phyloP scores from a whole-genome alignment of 2,113 vertebrate genomes.

The Ptyas mucosa region DNA sequence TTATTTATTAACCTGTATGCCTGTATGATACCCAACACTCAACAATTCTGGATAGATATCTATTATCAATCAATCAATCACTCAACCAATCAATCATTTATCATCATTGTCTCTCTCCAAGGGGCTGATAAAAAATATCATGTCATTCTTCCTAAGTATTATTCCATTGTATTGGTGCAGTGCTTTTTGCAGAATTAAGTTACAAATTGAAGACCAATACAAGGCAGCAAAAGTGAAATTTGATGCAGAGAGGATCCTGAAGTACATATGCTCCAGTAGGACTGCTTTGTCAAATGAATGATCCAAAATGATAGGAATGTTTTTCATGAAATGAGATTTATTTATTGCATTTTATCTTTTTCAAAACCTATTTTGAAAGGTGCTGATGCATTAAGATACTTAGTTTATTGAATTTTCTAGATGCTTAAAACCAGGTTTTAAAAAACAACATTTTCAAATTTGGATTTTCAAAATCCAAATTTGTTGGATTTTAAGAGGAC shows the following conservation, averaged over 20 bases:
- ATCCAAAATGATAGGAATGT: neutral
- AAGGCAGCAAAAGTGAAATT: neutral
- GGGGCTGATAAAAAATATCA: neutral
- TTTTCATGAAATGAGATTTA: slow-evolving; percentile 17
- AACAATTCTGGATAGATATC: neutral
- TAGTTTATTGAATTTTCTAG: neutral
- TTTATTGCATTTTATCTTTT: neutral
- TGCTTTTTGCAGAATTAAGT: neutral
- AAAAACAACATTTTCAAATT: neutral
- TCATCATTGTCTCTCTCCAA: neutral
- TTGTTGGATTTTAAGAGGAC: neutral
- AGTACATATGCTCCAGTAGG: neutral
- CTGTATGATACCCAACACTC: too few relatives aligned
- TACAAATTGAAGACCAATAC: neutral
- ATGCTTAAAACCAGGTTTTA: neutral
- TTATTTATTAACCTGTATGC: neutral
- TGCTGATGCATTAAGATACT: neutral
- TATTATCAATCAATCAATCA: neutral
- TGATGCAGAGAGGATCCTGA: neutral
- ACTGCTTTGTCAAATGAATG: neutral
- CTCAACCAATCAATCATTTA: neutral
- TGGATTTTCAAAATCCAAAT: too few relatives aligned
- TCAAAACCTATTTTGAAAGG: neutral
- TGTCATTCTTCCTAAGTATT: neutral
- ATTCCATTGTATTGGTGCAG: neutral